A percentile compares a stretch with the other conserved stretches of the same genome.
These are phyloP conservation scores for Thunnus thynnus DNA, from an alignment of 2,113 vertebrate genomes.

Conservation along the genomic window DNA sequence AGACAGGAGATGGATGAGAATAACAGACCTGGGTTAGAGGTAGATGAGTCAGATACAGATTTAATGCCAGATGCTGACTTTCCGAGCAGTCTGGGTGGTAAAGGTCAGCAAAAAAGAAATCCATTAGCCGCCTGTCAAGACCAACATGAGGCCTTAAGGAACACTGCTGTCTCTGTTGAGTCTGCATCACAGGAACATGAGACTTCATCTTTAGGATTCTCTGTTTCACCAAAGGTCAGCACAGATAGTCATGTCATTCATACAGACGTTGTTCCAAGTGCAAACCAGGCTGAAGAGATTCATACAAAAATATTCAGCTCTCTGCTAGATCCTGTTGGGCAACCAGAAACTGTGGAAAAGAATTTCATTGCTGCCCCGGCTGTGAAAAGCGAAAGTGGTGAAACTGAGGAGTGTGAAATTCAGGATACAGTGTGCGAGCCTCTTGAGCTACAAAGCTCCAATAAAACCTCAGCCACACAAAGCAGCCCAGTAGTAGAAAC, in stretches of 20 bases:
- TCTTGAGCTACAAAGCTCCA: slow-evolving; percentile 52
- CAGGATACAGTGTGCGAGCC: slow-evolving; percentile 40
- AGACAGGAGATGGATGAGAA: slow-evolving; percentile 11
- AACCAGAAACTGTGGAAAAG: slow-evolving; percentile 52
- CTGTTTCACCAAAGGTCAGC: slow-evolving; percentile 49
- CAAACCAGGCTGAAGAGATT: slow-evolving; percentile 49
- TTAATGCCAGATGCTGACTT: slow-evolving; percentile 25
- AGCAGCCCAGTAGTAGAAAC: slow-evolving; percentile 42
- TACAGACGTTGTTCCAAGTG: slow-evolving; percentile 17
- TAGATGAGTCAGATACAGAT: slow-evolving; percentile 17
- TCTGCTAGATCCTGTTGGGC: slow-evolving; percentile 26
- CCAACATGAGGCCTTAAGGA: slow-evolving; percentile 31
- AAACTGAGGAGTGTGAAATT: slow-evolving; percentile 61
- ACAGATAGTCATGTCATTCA: slow-evolving; percentile 45
- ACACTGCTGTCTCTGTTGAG: slow-evolving; percentile 45
- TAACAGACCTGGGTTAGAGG: slow-evolving; percentile 27
- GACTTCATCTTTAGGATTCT: slow-evolving; percentile 37
- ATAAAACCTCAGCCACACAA: slow-evolving; percentile 60
- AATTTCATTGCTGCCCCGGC: slow-evolving; percentile 18
- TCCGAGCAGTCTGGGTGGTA: slow-evolving; percentile 18
- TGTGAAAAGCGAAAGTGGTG: slow-evolving; percentile 39
- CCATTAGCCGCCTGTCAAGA: slow-evolving; percentile 57
- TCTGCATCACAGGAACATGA: slow-evolving; percentile 55
- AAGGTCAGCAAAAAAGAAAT: slow-evolving; percentile 55
- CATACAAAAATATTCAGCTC: slow-evolving; percentile 24